Evolutionary conservation across 2,888 invertebrate species (phyloP), one percentile per base, ranked within the genome.

Genomic region (Spisula subtruncata): DNA sequence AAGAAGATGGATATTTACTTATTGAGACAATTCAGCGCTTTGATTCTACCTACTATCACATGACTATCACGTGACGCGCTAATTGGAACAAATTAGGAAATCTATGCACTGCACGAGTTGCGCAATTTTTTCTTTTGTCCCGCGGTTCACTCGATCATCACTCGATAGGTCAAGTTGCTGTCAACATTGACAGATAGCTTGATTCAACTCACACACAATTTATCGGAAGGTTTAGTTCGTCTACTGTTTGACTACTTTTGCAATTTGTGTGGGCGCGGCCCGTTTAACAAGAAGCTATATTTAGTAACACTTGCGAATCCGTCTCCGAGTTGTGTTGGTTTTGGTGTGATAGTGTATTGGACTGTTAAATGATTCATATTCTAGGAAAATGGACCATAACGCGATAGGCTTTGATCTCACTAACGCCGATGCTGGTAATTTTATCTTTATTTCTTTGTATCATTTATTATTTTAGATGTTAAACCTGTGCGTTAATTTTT

Each of bases 381-480:
- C 18, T 32, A 4, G 79, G 56, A 85, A 85, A 14, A 90, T 90
- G 90, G 90, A 90, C 35, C 90, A 87, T 41, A 83, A 71, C 29
- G 91, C 92, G 0, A 92, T 93, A 66, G 93, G 93, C 4, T 93
- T 93, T 83, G 93, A 93, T 81, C 54, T 91, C 32, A 90, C 86
- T 18, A 90, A 90, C 82, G 86, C 81, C n/a, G 87, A 83, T 41
- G 83, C 66, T 56, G 84, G 88, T 48, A 75, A 35, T 6, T n/a
- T 41, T 8, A 41, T 41, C 8, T 41, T 16, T 56, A 20, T 56
- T 10, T 14, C 4, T 20, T 56, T 8, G 2, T 56, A 8, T 56
- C 2, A 56, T 20, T 56, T 20, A 14, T 20, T 16, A 6, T 56
- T 56, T 56, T 10, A 20, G 12, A 16, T 20, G 16, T 41, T 32